Percentiles rank a stretch among this genome's conserved stretches.
phyloP scores from a whole-genome alignment of 2,797 vertebrate species.

The Apogon talboti region DNA sequence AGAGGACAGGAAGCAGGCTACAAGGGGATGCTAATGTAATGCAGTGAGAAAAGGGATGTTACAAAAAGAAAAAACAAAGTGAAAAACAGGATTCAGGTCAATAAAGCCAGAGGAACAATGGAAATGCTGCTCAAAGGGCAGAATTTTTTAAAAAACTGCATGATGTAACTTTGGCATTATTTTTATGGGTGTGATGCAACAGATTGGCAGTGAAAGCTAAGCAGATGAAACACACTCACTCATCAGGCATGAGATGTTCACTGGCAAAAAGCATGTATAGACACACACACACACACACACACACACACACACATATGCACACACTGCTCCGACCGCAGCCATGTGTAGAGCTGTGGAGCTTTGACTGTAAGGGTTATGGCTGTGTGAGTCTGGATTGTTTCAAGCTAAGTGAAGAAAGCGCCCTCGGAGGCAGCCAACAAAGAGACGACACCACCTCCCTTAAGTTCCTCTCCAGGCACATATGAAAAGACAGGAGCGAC shows the following conservation, averaged over 20 bases:
- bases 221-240: conserved; percentile 24
- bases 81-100: conserved; percentile 32
- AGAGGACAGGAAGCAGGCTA: neutral
- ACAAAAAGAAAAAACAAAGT: conserved; percentile 5
- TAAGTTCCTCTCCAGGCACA: conserved; percentile 25
- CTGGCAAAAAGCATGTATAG: conserved; percentile 19
- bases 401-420: conserved; percentile 49
- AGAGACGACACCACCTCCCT: conserved; percentile 28
- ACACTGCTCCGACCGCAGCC: conserved; percentile 7
- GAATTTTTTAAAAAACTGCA: neutral
- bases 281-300: conserved; percentile 7
- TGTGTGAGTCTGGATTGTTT: conserved; percentile 63
- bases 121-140: conserved; percentile 11
- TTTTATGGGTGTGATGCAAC: conserved; percentile 34
- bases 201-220: conserved; percentile 12
- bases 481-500: conserved; percentile 29
- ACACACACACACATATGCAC: neutral
- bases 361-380: conserved; percentile 31
- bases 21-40: neutral
- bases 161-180: conserved; percentile 24
- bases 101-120: conserved; percentile 1
- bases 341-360: conserved; percentile 32
- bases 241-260: conserved; percentile 16
- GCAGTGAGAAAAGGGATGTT: conserved; percentile 22
- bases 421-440: conserved; percentile 41